A percentile compares a stretch with the other conserved stretches of the same genome.
phyloP scores from a whole-genome alignment of 2,797 vertebrate species.

The Australoheros facetus region DNA sequence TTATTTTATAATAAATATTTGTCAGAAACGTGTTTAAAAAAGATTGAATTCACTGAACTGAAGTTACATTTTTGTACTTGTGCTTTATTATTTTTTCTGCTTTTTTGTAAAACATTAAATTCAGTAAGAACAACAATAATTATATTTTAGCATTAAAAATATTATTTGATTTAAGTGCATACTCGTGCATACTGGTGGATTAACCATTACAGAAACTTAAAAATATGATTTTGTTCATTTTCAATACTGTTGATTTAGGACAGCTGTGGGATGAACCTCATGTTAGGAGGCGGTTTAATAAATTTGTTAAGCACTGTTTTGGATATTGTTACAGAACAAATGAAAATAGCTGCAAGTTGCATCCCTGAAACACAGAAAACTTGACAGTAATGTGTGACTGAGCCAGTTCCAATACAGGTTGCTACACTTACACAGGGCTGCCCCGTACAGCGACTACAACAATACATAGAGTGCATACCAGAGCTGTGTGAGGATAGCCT shows the following conservation, averaged over 20 bases:
- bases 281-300: not conserved
- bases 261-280: no score
- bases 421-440: conserved; percentile 12
- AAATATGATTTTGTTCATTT: no score
- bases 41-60: not conserved
- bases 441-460: conserved; percentile 24
- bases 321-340: not conserved
- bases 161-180: not conserved
- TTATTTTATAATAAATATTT: not conserved
- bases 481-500: conserved; percentile 51
- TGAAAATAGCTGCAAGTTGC: not conserved
- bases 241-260: no score
- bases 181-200: not conserved
- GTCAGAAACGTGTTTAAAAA: not conserved
- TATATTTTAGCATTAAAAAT: not conserved
- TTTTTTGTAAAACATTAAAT: no score
- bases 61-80: not conserved
- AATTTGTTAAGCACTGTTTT: not conserved
- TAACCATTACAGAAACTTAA: not conserved
- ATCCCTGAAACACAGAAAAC: not conserved
- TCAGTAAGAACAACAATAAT: no score
- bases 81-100: no score
- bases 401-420: not conserved
- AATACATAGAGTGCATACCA: conserved; percentile 51
- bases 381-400: not conserved